Evolutionary conservation across 2,113 vertebrate genomes (phyloP).

Genomic region (Pungitius pungitius): DNA sequence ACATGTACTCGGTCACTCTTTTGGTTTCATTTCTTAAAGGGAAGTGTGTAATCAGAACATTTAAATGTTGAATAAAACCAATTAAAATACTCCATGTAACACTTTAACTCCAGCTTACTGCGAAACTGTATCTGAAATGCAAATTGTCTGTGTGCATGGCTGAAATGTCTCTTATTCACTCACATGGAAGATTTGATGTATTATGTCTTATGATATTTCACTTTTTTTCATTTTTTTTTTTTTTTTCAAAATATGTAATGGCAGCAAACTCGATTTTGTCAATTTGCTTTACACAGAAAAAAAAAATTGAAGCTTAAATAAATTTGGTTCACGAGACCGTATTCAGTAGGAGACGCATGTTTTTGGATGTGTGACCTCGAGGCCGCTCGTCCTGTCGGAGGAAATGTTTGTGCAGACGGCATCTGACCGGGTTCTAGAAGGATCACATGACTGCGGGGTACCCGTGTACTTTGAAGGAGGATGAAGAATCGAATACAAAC

Average conservation of each 20-base stretch:
- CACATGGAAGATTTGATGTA: conserved; percentile 29
- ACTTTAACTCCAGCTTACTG: conserved; percentile 17
- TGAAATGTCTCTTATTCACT: conserved; percentile 36
- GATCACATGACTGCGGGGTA: neutral
- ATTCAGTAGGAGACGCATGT: conserved; percentile 1
- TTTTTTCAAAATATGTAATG: conserved; percentile 26
- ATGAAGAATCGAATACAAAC: neutral
- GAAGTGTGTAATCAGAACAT: conserved; percentile 15
- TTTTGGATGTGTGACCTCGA: neutral
- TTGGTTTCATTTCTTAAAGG: conserved; percentile 20
- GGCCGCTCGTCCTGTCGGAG: neutral
- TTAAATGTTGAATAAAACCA: neutral
- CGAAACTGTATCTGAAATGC: conserved; percentile 48
- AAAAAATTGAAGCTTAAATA: conserved; percentile 60
- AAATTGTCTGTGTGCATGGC: conserved; percentile 43
- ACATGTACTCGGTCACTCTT: neutral
- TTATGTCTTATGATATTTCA: conserved; percentile 24
- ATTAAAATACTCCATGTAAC: neutral
- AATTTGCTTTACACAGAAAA: conserved; percentile 50
- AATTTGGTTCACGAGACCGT: conserved; percentile 38
- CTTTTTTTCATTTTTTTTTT: conserved; percentile 27
- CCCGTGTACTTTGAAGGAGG: neutral
- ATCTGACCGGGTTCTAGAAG: neutral
- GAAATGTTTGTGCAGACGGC: conserved; percentile 12
- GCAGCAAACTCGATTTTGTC: conserved; percentile 45